A percentile compares a stretch with the other conserved stretches of the same genome.
Evolutionary conservation across 2,113 vertebrate species (phyloP).

Genomic region (Pandion haliaetus): DNA sequence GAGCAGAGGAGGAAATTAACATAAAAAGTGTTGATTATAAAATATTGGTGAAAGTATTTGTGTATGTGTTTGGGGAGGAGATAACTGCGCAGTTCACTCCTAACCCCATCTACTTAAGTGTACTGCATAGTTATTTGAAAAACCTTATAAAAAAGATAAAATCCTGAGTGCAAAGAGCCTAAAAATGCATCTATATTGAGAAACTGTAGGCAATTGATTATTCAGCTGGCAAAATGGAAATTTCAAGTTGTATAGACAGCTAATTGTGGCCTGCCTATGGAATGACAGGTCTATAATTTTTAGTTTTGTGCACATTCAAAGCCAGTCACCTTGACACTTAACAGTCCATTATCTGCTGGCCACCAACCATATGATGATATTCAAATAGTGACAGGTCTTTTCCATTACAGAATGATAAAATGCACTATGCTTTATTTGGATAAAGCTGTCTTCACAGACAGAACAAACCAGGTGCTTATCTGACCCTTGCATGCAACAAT

Average conservation of each 20-base stretch:
- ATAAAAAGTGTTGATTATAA: neutral
- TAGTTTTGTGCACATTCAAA: constrained; percentile 83
- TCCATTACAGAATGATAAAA: constrained; percentile 79
- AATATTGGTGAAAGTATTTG: neutral
- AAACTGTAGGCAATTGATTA: constrained; percentile 74
- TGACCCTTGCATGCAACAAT: constrained; percentile 28
- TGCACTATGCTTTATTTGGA: constrained; percentile 74
- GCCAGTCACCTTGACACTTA: constrained; percentile 85
- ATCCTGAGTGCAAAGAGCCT: constrained; percentile 42
- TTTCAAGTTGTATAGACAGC: constrained; percentile 80
- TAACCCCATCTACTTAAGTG: constrained; percentile 49
- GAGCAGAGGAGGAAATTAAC: neutral
- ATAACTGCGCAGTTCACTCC: neutral
- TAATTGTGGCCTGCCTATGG: constrained; percentile 80
- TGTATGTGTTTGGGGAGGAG: neutral
- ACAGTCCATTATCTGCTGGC: constrained; percentile 80
- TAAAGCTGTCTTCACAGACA: constrained; percentile 69
- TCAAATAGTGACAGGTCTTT: constrained; percentile 77
- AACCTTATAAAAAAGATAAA: constrained; percentile 43
- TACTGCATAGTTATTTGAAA: constrained; percentile 43
- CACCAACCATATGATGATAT: constrained; percentile 80
- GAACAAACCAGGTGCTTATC: constrained; percentile 64
- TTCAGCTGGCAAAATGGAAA: constrained; percentile 81
- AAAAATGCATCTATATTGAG: constrained; percentile 67
- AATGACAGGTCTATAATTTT: constrained; percentile 86